Conservation (phyloP, 2,888 invertebrate species). For the Oxytorus armatus region DNA sequence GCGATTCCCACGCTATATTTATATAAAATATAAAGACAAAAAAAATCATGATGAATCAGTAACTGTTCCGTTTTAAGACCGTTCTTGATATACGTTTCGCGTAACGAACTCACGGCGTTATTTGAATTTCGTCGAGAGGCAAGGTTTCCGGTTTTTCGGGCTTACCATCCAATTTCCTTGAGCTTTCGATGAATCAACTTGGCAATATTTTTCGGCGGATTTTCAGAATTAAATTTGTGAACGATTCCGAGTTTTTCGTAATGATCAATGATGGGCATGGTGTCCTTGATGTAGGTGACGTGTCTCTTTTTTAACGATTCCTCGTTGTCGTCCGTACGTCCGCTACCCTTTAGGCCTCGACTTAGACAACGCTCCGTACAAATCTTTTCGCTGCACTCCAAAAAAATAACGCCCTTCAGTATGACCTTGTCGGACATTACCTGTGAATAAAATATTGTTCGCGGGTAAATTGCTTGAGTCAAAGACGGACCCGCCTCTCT, state of each 20-base stretch:
- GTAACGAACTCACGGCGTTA: slow-evolving; percentile 55
- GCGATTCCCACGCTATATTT: slow-evolving; percentile 32
- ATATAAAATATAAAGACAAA: slow-evolving; percentile 19
- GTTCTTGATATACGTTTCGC: slow-evolving; percentile 20
- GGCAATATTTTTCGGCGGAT: slow-evolving; percentile 89
- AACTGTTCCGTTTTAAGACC: slow-evolving; percentile 27
- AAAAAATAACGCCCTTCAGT: slow-evolving; percentile 95
- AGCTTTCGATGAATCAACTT: slow-evolving; percentile 86
- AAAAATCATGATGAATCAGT: slow-evolving; percentile 47
- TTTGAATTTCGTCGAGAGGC: neutral
- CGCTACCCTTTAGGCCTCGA: slow-evolving; percentile 95
- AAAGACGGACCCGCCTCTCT: too few species aligned
- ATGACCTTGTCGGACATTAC: slow-evolving; percentile 93
- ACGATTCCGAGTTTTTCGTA: slow-evolving; percentile 91
- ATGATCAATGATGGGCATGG: slow-evolving; percentile 95
- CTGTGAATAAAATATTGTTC: slow-evolving; percentile 78
- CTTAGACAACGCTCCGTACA: slow-evolving; percentile 95
- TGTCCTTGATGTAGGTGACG: slow-evolving; percentile 93
- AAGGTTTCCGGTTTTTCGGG: neutral
- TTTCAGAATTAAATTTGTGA: slow-evolving; percentile 90
- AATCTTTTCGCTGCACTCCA: slow-evolving; percentile 93
- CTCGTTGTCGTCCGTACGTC: slow-evolving; percentile 96
- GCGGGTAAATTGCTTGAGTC: too few species aligned
- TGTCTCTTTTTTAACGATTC: slow-evolving; percentile 95
- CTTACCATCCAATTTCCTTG: slow-evolving; percentile 82